Percentiles rank a stretch among this genome's conserved stretches.
Conservation (phyloP, 2,888 invertebrate genomes). For the Pterostichus madidus region DNA sequence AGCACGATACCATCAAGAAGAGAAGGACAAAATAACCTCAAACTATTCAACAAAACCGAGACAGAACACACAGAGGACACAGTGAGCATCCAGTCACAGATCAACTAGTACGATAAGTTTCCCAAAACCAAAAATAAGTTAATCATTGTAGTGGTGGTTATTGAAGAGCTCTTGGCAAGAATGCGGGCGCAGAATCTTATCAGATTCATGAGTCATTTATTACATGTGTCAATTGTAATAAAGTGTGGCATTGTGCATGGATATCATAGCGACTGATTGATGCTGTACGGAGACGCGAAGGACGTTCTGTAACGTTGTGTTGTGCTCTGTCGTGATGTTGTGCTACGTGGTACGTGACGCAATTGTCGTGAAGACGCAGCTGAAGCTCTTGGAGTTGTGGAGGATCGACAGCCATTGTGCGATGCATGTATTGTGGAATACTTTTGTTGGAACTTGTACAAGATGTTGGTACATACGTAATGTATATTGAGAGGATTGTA, state of each 20-base stretch:
- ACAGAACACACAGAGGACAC: not conserved
- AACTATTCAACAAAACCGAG: not conserved
- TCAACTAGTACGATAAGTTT: slow-evolving; percentile 47
- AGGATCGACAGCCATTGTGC: slow-evolving; percentile 36
- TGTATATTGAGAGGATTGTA: not conserved
- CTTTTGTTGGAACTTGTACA: slow-evolving; percentile 6
- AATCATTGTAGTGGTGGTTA: slow-evolving; percentile 29
- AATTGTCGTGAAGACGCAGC: not conserved
- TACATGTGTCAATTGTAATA: slow-evolving; percentile 75
- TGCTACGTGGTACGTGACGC: slow-evolving; percentile 23
- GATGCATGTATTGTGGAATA: slow-evolving; percentile 18
- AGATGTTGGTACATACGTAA: slow-evolving; percentile 33
- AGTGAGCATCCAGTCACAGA: not conserved
- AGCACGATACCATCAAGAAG: slow-evolving; percentile 47
- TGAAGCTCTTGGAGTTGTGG: not conserved
- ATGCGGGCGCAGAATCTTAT: slow-evolving; percentile 68
- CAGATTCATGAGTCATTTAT: slow-evolving; percentile 73
- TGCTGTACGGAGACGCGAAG: slow-evolving; percentile 63
- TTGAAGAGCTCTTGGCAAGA: slow-evolving; percentile 19
- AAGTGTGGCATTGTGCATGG: slow-evolving; percentile 73
- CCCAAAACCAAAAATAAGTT: slow-evolving; percentile 63
- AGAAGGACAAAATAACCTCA: slow-evolving; percentile 31
- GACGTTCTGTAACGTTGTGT: slow-evolving; percentile 1
- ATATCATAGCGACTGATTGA: slow-evolving; percentile 71
- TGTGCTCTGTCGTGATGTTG: slow-evolving; percentile 31